Evolutionary conservation across 2,797 vertebrate species (phyloP).

Genomic region (Serranus cabrilla): DNA sequence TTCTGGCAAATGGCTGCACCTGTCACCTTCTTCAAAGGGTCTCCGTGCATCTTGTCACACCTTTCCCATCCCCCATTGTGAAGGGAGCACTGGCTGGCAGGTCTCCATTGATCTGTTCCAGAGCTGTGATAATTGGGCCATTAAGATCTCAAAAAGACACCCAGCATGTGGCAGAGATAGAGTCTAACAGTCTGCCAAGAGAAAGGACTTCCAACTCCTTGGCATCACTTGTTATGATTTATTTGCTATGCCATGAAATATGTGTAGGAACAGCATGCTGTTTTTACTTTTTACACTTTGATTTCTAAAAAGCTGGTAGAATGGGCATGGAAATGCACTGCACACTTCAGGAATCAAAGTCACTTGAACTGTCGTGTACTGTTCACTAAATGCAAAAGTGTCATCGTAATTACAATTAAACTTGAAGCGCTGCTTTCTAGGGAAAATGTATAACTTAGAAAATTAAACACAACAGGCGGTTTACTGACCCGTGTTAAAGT

Average conservation of each 20-base stretch:
- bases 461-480: constrained; percentile 1
- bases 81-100: constrained; percentile 65
- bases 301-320: constrained; percentile 17
- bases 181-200: constrained; percentile 54
- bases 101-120: constrained; percentile 82
- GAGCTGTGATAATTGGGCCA: constrained; percentile 80
- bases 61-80: constrained; percentile 77
- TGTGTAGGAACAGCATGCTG: constrained; percentile 43
- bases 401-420: neutral
- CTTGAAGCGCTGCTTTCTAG: neutral
- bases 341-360: neutral
- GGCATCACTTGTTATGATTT: constrained; percentile 47
- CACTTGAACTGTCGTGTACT: neutral
- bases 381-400: constrained; percentile 1
- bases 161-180: constrained; percentile 67
- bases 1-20: constrained; percentile 71
- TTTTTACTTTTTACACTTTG: constrained; percentile 20
- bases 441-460: constrained; percentile 13
- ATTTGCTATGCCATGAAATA: constrained; percentile 41
- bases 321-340: neutral
- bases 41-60: constrained; percentile 78
- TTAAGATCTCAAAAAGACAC: constrained; percentile 82
- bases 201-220: constrained; percentile 55
- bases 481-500: neutral
- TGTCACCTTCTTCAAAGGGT: constrained; percentile 74